Conservation (phyloP, 2,797 vertebrate species). For the Pristis pectinata region DNA sequence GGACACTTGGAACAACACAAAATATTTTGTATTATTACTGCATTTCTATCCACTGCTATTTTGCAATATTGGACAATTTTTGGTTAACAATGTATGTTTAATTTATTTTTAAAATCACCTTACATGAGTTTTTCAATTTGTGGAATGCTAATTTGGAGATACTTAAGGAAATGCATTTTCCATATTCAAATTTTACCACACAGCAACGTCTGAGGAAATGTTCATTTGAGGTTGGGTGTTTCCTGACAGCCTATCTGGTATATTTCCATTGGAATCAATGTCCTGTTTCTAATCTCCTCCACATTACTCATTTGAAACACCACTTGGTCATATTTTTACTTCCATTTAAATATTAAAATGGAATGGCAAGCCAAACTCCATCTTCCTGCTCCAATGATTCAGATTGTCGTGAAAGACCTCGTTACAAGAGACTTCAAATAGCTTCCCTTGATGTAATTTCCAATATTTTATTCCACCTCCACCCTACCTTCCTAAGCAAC, state of each 20-base stretch:
- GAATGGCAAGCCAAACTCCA: not conserved
- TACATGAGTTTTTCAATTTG: not conserved
- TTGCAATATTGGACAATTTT: too few relatives aligned
- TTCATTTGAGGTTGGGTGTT: not conserved
- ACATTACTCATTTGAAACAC: not conserved
- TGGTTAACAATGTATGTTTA: not conserved
- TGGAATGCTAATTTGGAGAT: not conserved
- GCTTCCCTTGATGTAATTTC: not conserved
- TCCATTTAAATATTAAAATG: not conserved
- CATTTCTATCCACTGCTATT: not conserved
- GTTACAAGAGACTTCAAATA: not conserved
- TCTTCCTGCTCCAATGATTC: not conserved
- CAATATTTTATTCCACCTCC: not conserved
- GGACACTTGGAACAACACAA: not conserved
- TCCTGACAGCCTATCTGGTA: not conserved
- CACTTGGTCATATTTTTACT: not conserved
- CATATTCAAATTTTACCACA: too few relatives aligned
- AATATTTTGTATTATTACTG: not conserved
- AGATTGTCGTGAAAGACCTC: not conserved
- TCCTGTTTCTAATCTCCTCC: not conserved
- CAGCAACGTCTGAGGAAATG: not conserved
- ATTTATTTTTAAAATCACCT: not conserved
- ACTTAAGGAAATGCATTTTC: not conserved
- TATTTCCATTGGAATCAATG: not conserved
- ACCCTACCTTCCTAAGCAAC: not conserved